A percentile compares a stretch with the other conserved stretches of the same genome.
These are phyloP conservation scores for Sphaeramia orbicularis DNA, from an alignment of 2,797 vertebrate species.

Conservation along the genomic window DNA sequence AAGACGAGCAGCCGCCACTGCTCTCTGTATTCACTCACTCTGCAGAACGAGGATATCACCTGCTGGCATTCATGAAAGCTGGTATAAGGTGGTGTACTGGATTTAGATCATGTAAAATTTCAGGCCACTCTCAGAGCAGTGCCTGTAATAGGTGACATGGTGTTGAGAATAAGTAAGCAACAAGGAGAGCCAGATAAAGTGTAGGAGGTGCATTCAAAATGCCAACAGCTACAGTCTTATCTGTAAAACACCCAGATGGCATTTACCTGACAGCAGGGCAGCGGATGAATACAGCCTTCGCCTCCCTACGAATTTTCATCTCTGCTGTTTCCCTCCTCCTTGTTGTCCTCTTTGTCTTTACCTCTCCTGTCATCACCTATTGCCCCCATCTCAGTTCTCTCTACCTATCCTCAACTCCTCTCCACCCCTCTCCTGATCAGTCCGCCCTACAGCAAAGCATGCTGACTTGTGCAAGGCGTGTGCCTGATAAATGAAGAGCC, in stretches of 20 bases:
- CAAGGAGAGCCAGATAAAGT: conserved; percentile 47
- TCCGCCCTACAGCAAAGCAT: conserved; percentile 37
- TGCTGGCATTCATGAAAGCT: conserved; percentile 25
- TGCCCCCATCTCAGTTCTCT: conserved; percentile 25
- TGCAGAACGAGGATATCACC: conserved; percentile 7
- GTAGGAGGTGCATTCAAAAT: conserved; percentile 67
- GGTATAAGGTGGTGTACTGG: neutral
- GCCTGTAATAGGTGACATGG: conserved; percentile 18
- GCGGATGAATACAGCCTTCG: conserved; percentile 41
- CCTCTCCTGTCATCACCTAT: conserved; percentile 34
- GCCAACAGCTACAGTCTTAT: conserved; percentile 68
- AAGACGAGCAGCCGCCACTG: too few relatives aligned
- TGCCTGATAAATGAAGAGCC: conserved; percentile 69
- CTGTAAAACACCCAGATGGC: conserved; percentile 74
- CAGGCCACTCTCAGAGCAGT: conserved; percentile 9
- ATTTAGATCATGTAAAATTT: conserved; percentile 39
- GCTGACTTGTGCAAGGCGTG: conserved; percentile 57
- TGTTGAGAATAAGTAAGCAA: conserved; percentile 39
- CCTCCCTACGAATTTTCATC: conserved; percentile 36
- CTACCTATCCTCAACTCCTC: conserved; percentile 14
- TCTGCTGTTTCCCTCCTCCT: conserved; percentile 29
- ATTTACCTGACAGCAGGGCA: conserved; percentile 77
- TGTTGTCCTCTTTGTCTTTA: conserved; percentile 50
- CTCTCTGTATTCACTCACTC: neutral
- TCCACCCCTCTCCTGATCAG: conserved; percentile 35